Base-by-base conservation (phyloP, 2,888 invertebrate genomes). In the Maniola hyperantus region DNA sequence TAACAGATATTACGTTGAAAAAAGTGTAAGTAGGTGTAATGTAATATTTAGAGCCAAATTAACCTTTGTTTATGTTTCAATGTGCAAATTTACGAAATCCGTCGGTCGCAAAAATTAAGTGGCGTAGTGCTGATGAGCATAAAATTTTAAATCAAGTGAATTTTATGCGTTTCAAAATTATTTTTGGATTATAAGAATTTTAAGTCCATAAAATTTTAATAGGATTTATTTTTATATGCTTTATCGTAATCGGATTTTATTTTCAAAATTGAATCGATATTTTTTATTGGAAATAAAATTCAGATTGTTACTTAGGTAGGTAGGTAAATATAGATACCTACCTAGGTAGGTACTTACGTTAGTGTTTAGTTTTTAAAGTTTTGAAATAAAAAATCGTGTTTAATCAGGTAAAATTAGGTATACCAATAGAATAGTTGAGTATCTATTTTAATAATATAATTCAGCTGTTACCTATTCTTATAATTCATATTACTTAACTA, bases 151-250 rank as follows among this genome's bases (percentile, higher is more conserved):
- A 13, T 18, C 13, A 51, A 42, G 20, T 7, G 18, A n/a, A 42
- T 57, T 57, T 57, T 42, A 39, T 11, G 33, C 46, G 59, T 18
- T 48, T 33, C 33, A 33, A 59, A 20, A 15, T n/a, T 42, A 59
- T 59, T 59, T 59, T 36, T 15, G 11, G 8, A 48, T 33, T 46
- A 18, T 59, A 33, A 34, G 48, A 20, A 59, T 42, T 11, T n/a
- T 8, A 26, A 58, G 58, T 11, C 46, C 34, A 48, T 59, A 59
- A 59, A 59, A 59, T 34, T 59, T 48, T 46, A 59, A 48, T 59
- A 46, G 59, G 34, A 48, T 59, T 59, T 59, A 48, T 46, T 59
- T 55, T 59, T 59, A 58, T 42, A 26, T 33, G 26, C n/a, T n/a
- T 33, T 6, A 46, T 48, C 59, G 39, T 53, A 36, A 62, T 62